These are phyloP conservation scores for Hylaeus volcanicus DNA, from an alignment of 1,140 invertebrate genomes.

Conservation along the genomic window DNA sequence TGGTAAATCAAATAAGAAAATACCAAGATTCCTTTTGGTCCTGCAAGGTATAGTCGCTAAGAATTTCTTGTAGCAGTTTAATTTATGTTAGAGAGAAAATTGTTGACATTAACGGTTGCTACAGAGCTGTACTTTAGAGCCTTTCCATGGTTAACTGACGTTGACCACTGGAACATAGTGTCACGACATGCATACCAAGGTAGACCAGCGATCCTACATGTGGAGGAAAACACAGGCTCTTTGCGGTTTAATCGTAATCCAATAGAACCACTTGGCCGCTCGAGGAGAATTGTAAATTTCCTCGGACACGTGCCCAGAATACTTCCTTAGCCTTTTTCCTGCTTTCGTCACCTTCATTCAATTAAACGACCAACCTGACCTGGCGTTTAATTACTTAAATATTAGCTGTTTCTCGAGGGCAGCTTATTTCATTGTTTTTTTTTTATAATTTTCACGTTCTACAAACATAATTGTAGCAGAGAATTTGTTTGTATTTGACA, in stretches of 20 bases:
- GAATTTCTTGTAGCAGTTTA: too few species aligned
- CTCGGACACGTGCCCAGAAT: constrained; percentile 13
- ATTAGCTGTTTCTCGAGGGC: constrained; percentile 14
- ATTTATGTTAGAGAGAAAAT: too few species aligned
- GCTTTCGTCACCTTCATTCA: constrained; percentile 21
- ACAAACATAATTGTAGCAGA: too few species aligned
- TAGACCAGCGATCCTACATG: constrained; percentile 17
- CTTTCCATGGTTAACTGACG: background rate
- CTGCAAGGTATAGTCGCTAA: too few species aligned
- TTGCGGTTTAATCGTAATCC: constrained; percentile 67
- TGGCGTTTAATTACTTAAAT: constrained; percentile 1
- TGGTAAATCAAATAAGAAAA: too few species aligned
- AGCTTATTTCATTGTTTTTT: background rate
- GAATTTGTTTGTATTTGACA: too few species aligned
- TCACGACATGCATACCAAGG: constrained; percentile 13
- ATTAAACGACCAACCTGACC: constrained; percentile 21
- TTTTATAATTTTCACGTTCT: too few species aligned
- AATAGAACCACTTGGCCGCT: constrained; percentile 50
- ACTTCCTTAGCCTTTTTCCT: background rate
- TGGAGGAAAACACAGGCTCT: constrained; percentile 24
- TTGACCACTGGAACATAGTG: background rate
- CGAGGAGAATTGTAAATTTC: constrained; percentile 1
- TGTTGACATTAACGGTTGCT: too few species aligned
- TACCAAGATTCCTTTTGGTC: too few species aligned
- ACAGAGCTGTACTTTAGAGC: too few species aligned